These are phyloP conservation scores for Eristalis pertinax DNA, from an alignment of 2,888 invertebrate species.

Conservation along the genomic window DNA sequence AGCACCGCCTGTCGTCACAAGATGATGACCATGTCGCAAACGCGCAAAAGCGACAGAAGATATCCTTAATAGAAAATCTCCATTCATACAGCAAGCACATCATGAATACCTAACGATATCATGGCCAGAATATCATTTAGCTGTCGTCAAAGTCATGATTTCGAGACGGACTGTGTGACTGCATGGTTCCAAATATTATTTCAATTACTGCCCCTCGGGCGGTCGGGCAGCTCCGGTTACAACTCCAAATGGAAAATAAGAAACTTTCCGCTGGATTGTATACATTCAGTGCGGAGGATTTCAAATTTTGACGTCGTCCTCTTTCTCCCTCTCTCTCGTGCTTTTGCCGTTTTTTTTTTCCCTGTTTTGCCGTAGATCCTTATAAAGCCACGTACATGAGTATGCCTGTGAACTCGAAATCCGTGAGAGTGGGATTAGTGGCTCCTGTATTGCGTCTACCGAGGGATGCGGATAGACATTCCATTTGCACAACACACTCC, in stretches of 20 bases:
- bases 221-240: background rate
- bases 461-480: background rate
- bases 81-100: background rate
- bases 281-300: background rate
- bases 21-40: background rate
- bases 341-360: background rate
- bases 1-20: background rate
- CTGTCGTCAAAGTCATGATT: background rate
- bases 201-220: background rate
- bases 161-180: background rate
- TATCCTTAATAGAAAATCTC: no score
- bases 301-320: background rate
- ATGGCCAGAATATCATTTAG: background rate
- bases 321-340: background rate
- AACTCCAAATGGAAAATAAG: background rate
- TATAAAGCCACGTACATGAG: background rate
- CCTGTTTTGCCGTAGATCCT: background rate
- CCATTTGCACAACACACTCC: background rate
- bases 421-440: slow-evolving; percentile 40
- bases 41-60: no score
- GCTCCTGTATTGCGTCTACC: background rate
- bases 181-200: background rate
- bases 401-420: background rate
- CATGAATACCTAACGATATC: background rate
- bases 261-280: background rate